phyloP scores from a whole-genome alignment of 1,140 invertebrate genomes.

The Drosophila repletoides region DNA sequence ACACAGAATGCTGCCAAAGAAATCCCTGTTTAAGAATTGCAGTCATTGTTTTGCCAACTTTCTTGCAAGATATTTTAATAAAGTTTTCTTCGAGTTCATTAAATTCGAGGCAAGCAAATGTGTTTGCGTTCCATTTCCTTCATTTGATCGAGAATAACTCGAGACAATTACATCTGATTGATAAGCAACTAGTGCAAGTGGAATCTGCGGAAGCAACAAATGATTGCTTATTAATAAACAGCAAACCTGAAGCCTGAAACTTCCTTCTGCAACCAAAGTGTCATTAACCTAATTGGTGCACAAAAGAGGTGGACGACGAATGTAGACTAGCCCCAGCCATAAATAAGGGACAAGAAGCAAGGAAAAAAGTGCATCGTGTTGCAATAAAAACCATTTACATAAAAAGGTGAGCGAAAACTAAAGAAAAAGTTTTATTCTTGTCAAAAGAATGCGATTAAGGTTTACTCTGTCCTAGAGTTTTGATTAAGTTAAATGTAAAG shows the following conservation, averaged over 20 bases:
- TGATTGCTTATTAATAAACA: constrained; percentile 62
- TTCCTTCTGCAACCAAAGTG: constrained; percentile 56
- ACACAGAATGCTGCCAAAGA: constrained; percentile 37
- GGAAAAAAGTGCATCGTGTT: constrained; percentile 71
- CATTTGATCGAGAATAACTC: constrained; percentile 19
- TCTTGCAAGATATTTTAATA: constrained; percentile 68
- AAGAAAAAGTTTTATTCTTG: too few species aligned
- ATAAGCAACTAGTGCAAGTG: constrained; percentile 72
- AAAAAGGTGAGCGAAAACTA: constrained; percentile 62
- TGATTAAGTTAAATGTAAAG: too few species aligned
- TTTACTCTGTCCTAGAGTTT: too few species aligned
- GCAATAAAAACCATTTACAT: constrained; percentile 77
- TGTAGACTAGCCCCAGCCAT: constrained; percentile 33
- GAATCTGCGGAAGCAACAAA: constrained; percentile 27
- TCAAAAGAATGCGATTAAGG: too few species aligned
- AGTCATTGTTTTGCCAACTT: constrained; percentile 61
- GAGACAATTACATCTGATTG: constrained; percentile 65
- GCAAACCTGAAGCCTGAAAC: constrained; percentile 47
- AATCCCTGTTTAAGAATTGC: constrained; percentile 31
- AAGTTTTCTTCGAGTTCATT: constrained; percentile 71
- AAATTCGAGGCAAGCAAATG: constrained; percentile 71
- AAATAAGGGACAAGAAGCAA: constrained; percentile 51
- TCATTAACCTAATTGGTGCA: constrained; percentile 76
- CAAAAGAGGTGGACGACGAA: constrained; percentile 42
- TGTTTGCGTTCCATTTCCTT: constrained; percentile 18